Evolutionary conservation across 2,113 vertebrate genomes (phyloP).

Genomic region (Burhinus bistriatus): DNA sequence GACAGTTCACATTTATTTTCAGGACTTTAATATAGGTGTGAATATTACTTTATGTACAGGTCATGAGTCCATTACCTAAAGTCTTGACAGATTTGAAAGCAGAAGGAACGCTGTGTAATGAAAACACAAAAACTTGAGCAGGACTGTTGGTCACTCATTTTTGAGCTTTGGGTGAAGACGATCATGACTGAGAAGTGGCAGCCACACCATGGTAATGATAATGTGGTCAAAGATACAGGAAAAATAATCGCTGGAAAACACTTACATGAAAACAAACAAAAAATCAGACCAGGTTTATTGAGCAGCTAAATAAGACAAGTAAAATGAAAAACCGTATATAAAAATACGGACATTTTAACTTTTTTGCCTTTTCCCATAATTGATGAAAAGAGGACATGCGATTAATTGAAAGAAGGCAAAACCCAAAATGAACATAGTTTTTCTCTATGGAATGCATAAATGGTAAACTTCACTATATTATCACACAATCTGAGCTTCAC

Average conservation of each 20-base stretch:
- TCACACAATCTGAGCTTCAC: neutral
- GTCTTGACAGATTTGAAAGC: neutral
- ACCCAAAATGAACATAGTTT: neutral
- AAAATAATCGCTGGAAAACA: neutral
- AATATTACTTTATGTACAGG: constrained; percentile 1
- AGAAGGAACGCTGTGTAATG: neutral
- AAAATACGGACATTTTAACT: neutral
- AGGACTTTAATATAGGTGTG: neutral
- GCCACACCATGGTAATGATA: neutral
- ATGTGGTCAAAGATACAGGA: neutral
- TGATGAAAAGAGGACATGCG: neutral
- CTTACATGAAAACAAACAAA: neutral
- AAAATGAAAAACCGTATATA: neutral
- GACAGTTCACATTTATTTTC: constrained; percentile 13
- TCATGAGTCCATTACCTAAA: neutral
- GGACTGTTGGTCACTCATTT: neutral
- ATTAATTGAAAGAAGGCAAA: neutral
- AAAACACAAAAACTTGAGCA: neutral
- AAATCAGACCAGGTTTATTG: neutral
- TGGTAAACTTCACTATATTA: neutral
- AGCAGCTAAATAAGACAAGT: neutral
- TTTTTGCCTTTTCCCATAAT: neutral
- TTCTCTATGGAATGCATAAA: neutral
- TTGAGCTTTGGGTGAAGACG: neutral
- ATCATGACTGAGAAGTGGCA: neutral